Conservation (phyloP, 2,113 vertebrate genomes). For the Gorilla gorilla region DNA sequence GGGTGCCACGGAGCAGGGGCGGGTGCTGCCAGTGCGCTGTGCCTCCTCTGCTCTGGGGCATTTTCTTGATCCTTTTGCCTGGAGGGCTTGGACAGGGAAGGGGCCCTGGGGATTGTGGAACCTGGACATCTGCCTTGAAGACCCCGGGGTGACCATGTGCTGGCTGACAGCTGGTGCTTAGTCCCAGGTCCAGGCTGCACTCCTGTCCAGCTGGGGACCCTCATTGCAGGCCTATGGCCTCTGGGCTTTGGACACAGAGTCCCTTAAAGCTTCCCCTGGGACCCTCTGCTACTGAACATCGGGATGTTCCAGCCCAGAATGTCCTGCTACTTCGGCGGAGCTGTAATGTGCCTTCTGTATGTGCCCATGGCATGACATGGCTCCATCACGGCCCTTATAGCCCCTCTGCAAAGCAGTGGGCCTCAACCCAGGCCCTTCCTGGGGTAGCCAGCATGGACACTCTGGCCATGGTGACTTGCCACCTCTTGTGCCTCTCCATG, state of each 20-base stretch:
- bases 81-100: not conserved
- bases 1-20: slow-evolving; percentile 55
- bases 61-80: not conserved
- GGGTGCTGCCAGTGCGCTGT: not conserved
- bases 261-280: not conserved
- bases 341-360: slow-evolving; percentile 55
- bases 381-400: slow-evolving; percentile 1
- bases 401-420: slow-evolving; percentile 70
- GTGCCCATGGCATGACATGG: slow-evolving; percentile 28
- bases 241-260: not conserved
- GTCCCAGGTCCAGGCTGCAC: not conserved
- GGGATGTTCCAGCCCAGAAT: accelerated
- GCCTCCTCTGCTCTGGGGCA: not conserved
- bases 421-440: not conserved
- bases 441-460: slow-evolving; percentile 27
- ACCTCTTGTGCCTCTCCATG: not conserved
- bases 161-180: not conserved
- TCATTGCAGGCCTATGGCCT: not conserved
- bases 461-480: not conserved
- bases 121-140: slow-evolving; percentile 61
- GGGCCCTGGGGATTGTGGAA: not conserved
- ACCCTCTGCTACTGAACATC: not conserved
- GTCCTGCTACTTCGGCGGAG: not conserved
- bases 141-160: accelerated
- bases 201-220: too few species aligned